phyloP scores from a whole-genome alignment of 2,888 invertebrate genomes.

The Lasioglossum figueresi region DNA sequence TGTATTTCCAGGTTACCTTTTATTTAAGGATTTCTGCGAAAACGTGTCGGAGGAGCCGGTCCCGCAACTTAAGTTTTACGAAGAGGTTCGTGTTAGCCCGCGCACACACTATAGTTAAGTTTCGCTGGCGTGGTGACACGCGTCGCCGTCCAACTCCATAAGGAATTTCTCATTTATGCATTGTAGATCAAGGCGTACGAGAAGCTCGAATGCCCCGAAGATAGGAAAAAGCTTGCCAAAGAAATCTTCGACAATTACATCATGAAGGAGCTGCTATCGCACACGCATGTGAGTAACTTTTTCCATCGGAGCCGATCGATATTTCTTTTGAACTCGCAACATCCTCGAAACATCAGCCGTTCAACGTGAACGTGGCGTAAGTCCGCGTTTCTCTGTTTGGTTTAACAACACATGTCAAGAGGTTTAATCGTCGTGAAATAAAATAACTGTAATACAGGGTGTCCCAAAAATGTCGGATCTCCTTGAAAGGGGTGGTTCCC shows the following conservation, averaged over 20 bases:
- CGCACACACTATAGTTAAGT: slow-evolving; percentile 45
- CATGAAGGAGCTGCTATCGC: slow-evolving; percentile 99
- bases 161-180: slow-evolving; percentile 62
- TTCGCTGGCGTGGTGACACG: slow-evolving; percentile 49
- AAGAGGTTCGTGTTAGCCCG: slow-evolving; percentile 91
- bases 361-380: too few relatives aligned
- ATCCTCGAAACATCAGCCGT: too few relatives aligned
- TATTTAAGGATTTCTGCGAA: slow-evolving; percentile 99
- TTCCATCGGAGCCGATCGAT: not conserved
- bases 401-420: too few relatives aligned
- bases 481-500: too few relatives aligned
- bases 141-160: slow-evolving; percentile 48
- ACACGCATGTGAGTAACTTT: slow-evolving; percentile 95
- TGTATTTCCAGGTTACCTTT: slow-evolving; percentile 93
- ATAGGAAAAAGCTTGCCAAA: slow-evolving; percentile 96
- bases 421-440: too few relatives aligned
- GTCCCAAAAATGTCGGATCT: too few relatives aligned
- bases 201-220: slow-evolving; percentile 98
- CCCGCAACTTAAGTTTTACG: slow-evolving; percentile 99
- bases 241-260: slow-evolving; percentile 99
- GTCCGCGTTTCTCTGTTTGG: too few relatives aligned
- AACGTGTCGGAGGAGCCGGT: slow-evolving; percentile 97
- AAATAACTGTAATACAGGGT: too few relatives aligned
- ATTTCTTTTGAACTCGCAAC: too few relatives aligned
- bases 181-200: slow-evolving; percentile 98